Conservation (phyloP, 2,113 vertebrate genomes). For the Ivindomyrus marchei region DNA sequence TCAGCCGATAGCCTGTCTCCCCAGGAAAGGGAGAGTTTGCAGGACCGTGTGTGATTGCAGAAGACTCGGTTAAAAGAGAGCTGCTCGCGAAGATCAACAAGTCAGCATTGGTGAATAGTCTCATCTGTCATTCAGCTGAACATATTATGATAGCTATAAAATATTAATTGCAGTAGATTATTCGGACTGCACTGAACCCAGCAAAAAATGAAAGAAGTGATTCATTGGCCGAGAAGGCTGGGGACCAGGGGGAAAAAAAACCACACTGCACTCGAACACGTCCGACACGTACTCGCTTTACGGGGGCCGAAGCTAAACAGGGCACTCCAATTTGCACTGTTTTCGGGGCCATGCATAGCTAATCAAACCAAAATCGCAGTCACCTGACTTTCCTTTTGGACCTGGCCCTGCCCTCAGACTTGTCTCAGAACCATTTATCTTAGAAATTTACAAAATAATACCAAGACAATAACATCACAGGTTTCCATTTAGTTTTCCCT, state of each 20-base stretch:
- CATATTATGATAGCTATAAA: background rate
- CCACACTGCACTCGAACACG: background rate
- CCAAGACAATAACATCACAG: background rate
- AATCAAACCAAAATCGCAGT: background rate
- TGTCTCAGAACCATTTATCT: background rate
- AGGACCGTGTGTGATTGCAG: background rate
- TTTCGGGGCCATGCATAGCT: background rate
- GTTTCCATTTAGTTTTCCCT: background rate
- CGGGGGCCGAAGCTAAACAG: background rate
- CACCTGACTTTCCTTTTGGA: background rate
- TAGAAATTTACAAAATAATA: background rate
- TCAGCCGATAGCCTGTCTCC: background rate
- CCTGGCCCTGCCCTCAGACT: background rate
- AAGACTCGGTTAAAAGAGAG: background rate
- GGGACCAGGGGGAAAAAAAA: background rate
- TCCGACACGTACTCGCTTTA: background rate
- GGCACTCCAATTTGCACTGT: background rate
- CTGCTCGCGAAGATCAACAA: background rate
- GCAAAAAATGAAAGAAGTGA: background rate
- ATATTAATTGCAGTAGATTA: background rate
- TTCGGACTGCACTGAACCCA: background rate
- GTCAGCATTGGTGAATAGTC: background rate
- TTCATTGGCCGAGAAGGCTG: background rate
- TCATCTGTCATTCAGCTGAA: background rate
- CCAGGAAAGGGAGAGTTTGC: background rate